Evolutionary conservation across 1,140 invertebrate species (phyloP).

Genomic region (Luehdorfia chinensis): DNA sequence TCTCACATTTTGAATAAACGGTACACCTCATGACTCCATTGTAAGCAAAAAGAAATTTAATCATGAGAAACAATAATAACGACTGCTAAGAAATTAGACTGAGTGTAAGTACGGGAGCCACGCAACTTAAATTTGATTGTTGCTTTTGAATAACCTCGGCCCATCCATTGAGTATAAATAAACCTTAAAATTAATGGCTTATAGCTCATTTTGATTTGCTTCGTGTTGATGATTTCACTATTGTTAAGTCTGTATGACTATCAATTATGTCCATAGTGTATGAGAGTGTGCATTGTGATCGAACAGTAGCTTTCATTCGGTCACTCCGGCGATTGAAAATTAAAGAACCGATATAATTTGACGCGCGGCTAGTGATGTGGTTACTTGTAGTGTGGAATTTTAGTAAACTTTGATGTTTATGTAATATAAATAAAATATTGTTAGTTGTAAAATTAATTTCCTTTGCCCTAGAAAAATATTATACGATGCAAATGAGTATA

Average conservation of each 20-base stretch:
- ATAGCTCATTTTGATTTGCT: slow-evolving; percentile 33
- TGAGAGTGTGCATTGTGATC: slow-evolving; percentile 68
- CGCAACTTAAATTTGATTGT: slow-evolving; percentile 63
- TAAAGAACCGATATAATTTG: slow-evolving; percentile 75
- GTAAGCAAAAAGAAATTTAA: slow-evolving; percentile 72
- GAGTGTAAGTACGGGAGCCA: slow-evolving; percentile 72
- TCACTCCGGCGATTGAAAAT: slow-evolving; percentile 68
- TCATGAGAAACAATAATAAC: slow-evolving; percentile 75
- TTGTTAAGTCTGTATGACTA: slow-evolving; percentile 73
- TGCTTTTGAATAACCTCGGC: slow-evolving; percentile 58
- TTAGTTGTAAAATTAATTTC: no score
- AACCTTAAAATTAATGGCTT: slow-evolving; percentile 26
- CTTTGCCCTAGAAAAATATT: no score
- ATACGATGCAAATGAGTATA: no score
- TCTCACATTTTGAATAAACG: slow-evolving; percentile 41
- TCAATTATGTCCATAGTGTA: slow-evolving; percentile 71
- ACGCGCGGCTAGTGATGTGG: slow-evolving; percentile 57
- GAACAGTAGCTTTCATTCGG: slow-evolving; percentile 69
- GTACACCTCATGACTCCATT: slow-evolving; percentile 49
- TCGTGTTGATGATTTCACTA: slow-evolving; percentile 55
- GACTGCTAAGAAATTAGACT: slow-evolving; percentile 69
- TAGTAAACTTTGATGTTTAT: no score
- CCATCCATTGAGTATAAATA: slow-evolving; percentile 24
- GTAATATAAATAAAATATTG: no score
- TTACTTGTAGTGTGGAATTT: no score